Evolutionary conservation across 2,888 invertebrate genomes (phyloP).

Genomic region (Drosophila mercatorum): DNA sequence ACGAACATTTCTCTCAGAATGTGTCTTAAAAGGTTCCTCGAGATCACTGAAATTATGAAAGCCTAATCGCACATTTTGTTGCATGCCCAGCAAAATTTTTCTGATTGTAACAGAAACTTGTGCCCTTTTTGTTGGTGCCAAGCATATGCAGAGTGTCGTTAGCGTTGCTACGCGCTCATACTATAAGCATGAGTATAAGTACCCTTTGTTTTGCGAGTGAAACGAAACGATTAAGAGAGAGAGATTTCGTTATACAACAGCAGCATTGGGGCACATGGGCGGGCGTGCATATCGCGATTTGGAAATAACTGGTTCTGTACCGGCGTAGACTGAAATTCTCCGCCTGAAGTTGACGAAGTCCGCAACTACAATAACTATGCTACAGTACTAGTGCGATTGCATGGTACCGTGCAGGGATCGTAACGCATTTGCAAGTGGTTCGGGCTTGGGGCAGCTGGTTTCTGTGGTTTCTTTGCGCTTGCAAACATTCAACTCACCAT

Average conservation of each 20-base stretch:
- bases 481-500: slow-evolving; percentile 61
- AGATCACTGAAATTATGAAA: not conserved
- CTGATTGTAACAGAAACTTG: not conserved
- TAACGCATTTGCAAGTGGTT: slow-evolving; percentile 67
- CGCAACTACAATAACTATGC: slow-evolving; percentile 1
- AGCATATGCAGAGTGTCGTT: slow-evolving; percentile 3
- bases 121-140: slow-evolving; percentile 35
- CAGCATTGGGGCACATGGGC: slow-evolving; percentile 54
- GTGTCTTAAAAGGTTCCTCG: not conserved
- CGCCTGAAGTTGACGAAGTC: slow-evolving; percentile 18
- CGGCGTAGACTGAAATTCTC: slow-evolving; percentile 63
- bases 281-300: slow-evolving; percentile 48
- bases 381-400: not conserved
- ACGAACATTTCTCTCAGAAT: too few relatives aligned
- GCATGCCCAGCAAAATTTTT: not conserved
- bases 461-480: slow-evolving; percentile 9
- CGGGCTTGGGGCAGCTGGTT: slow-evolving; percentile 21
- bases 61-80: not conserved
- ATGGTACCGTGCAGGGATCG: not conserved
- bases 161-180: slow-evolving; percentile 1
- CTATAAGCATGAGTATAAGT: slow-evolving; percentile 16
- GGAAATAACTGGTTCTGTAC: slow-evolving; percentile 71
- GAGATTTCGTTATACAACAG: slow-evolving; percentile 61
- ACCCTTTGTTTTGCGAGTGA: slow-evolving; percentile 44
- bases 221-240: slow-evolving; percentile 42